These are phyloP conservation scores for Helogale parvula DNA, from an alignment of 2,113 vertebrate genomes.

Conservation along the genomic window DNA sequence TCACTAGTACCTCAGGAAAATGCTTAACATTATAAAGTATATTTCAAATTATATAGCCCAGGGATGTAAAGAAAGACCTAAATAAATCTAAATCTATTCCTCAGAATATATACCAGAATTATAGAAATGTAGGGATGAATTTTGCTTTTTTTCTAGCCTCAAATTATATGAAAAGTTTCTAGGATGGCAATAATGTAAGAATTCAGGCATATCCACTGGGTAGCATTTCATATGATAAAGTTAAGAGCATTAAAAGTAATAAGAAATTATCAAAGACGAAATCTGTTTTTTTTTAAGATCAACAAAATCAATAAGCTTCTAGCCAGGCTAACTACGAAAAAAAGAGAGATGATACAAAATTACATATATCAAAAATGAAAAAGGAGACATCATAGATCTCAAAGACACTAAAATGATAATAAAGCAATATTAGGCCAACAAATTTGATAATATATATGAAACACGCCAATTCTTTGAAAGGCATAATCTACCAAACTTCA, in stretches of 20 bases:
- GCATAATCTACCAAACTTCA: background rate
- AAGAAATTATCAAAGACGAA: background rate
- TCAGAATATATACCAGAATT: background rate
- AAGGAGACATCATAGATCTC: background rate
- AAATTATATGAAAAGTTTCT: background rate
- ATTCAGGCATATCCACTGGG: background rate
- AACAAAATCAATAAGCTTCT: background rate
- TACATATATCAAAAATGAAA: background rate
- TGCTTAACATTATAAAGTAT: background rate
- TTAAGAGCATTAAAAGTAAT: slow-evolving; percentile 16
- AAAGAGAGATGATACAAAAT: background rate
- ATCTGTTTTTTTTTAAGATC: background rate
- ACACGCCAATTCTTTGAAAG: background rate
- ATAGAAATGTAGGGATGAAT: background rate
- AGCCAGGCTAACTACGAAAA: background rate
- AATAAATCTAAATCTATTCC: background rate
- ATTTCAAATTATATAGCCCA: background rate
- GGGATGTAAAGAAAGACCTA: background rate
- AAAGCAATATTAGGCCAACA: background rate
- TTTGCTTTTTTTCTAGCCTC: background rate
- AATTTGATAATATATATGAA: background rate
- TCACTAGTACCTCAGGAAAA: background rate
- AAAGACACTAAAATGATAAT: background rate
- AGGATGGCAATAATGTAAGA: background rate
- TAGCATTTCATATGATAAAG: background rate